These are phyloP conservation scores for Hypotaenidia okinawae DNA, from an alignment of 2,797 vertebrate genomes.

Conservation along the genomic window DNA sequence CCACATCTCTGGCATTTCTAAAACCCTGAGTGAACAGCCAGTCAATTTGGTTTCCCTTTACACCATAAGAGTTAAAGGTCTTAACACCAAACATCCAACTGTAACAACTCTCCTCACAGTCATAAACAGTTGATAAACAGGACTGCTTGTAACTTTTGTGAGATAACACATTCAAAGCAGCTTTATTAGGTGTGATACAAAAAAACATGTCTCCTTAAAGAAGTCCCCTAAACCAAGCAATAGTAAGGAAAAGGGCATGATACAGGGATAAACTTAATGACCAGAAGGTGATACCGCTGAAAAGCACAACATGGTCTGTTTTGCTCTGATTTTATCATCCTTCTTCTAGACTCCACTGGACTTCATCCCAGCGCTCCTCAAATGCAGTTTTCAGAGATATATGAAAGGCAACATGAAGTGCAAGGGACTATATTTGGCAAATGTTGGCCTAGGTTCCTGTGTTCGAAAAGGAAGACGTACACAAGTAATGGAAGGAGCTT, in stretches of 20 bases:
- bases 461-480: neutral
- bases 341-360: neutral
- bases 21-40: neutral
- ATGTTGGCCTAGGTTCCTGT: neutral
- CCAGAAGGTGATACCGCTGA: too few relatives aligned
- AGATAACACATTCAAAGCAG: neutral
- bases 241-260: neutral
- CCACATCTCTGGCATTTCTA: neutral
- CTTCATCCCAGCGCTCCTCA: neutral
- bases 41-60: neutral
- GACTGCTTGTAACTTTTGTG: neutral
- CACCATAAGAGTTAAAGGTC: neutral
- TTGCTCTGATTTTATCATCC: neutral
- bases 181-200: neutral
- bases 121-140: neutral
- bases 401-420: neutral
- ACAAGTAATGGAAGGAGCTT: neutral
- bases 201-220: neutral
- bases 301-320: neutral
- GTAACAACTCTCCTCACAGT: neutral
- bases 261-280: neutral
- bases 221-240: neutral
- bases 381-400: neutral
- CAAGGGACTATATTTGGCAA: rapidly evolving
- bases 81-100: neutral